These are phyloP conservation scores for Cnemophilus loriae DNA, from an alignment of 2,113 vertebrate species.

Conservation along the genomic window DNA sequence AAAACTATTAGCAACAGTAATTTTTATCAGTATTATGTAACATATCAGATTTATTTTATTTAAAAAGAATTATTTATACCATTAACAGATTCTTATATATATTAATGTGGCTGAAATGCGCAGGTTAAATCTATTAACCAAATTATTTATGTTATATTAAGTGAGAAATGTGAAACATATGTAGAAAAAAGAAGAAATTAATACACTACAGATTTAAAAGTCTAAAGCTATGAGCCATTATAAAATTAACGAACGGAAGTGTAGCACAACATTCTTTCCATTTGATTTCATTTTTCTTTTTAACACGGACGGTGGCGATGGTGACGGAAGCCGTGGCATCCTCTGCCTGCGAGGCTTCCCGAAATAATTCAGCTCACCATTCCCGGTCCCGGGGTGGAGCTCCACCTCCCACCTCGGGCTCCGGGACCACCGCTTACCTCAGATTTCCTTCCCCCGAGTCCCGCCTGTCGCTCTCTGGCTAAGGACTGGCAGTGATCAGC, in stretches of 20 bases:
- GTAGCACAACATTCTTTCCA: constrained; percentile 68
- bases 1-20: constrained; percentile 64
- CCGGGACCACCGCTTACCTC: constrained; percentile 16
- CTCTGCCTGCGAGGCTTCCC: not conserved
- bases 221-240: constrained; percentile 78
- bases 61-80: constrained; percentile 85
- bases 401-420: not conserved
- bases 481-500: not conserved
- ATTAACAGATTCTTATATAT: constrained; percentile 84
- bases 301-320: constrained; percentile 3
- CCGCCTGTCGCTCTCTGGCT: not conserved
- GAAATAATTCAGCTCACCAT: not conserved
- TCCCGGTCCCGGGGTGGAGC: not conserved
- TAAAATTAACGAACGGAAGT: constrained; percentile 62
- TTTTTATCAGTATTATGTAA: constrained; percentile 85
- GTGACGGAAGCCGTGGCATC: not conserved
- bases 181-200: constrained; percentile 70
- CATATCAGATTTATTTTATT: constrained; percentile 89
- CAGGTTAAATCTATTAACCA: constrained; percentile 83
- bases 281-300: not conserved
- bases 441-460: not conserved
- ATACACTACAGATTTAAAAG: constrained; percentile 76
- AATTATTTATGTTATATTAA: constrained; percentile 85
- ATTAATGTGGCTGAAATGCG: constrained; percentile 81
- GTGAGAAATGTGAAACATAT: constrained; percentile 79